These are phyloP conservation scores for Netelia virgata DNA, from an alignment of 2,888 invertebrate species.

Conservation along the genomic window DNA sequence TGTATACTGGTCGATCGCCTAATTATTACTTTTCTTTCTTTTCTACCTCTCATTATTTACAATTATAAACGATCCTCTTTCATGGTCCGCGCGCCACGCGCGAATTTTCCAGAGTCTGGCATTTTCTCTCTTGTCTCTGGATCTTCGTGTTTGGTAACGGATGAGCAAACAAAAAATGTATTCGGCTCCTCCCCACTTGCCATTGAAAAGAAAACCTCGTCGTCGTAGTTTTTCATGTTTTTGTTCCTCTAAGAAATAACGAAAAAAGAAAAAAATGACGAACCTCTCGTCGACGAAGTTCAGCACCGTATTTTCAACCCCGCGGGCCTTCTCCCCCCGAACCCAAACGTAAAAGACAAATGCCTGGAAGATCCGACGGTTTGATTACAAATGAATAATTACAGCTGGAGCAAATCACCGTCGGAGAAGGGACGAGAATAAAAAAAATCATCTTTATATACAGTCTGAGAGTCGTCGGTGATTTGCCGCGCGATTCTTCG, in stretches of 20 bases:
- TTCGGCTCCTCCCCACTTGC: background rate
- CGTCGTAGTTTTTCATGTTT: constrained; percentile 8
- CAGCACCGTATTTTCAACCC: constrained; percentile 55
- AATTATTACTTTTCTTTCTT: constrained; percentile 14
- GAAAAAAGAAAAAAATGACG: too few species aligned
- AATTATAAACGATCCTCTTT: constrained; percentile 53
- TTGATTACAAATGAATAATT: constrained; percentile 35
- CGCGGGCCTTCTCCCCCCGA: background rate
- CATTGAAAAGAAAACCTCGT: constrained; percentile 19
- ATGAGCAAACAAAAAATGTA: constrained; percentile 50
- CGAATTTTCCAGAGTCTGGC: background rate
- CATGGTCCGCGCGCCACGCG: constrained; percentile 13
- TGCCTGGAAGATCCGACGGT: constrained; percentile 28
- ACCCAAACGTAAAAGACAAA: background rate
- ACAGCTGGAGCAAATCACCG: constrained; percentile 9
- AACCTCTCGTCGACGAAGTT: background rate
- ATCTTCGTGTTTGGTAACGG: constrained; percentile 51
- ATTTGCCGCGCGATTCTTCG: constrained; percentile 32
- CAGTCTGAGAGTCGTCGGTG: constrained; percentile 23
- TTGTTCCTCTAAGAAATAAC: too few species aligned
- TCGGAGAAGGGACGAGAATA: constrained; percentile 5
- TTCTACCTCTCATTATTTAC: constrained; percentile 53
- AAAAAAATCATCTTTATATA: constrained; percentile 47
- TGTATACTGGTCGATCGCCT: constrained; percentile 55
- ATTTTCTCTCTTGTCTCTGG: constrained; percentile 4